Base-by-base conservation (phyloP, 2,888 invertebrate species). In the Isoperla grammatica region DNA sequence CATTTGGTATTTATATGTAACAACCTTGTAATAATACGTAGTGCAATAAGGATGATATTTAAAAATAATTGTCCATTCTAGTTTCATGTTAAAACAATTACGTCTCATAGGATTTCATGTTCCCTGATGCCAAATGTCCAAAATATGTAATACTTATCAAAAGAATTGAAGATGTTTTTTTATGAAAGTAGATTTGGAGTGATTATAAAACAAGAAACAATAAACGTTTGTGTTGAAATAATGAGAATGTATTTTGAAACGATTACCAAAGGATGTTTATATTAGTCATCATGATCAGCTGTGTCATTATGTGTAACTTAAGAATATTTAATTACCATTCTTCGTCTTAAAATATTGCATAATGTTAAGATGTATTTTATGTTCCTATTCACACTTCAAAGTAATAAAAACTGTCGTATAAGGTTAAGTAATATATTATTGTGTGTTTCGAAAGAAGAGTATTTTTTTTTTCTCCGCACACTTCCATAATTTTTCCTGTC, bases 381-480 rank as follows among this genome's bases (percentile, higher is more conserved):
- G 49, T 50, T 50, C 49, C 35, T 50, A 50, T 29, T 50, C 29
- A 50, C 22, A 23, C 49, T 50, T 50, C n/a, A 23, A 20, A 35
- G 22, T 29, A 50, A 50, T 50, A 50, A 50, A 50, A 50, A 50
- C 29, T 29, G 29, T 29, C 29, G 29, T 29, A 29, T n/a, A n/a
- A n/a, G n/a, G n/a, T n/a, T n/a, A n/a, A n/a, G n/a, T n/a, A n/a
- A n/a, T n/a, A n/a, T 29, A 29, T 29, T 29, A 29, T 29, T 29
- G 29, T 29, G 29, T 29, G 29, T 29, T 29, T 29, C n/a, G 29
- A 29, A 29, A 29, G 5, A 4, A 29, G 4, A 4, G 29, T 29
- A 29, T 29, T 29, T 29, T 29, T n/a, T n/a, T 29, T 4, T 29
- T 29, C 29, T 8, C 4, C 29, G 29, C 29, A 29, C 29, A 6